These are phyloP conservation scores for Agrochola circellaris DNA, from an alignment of 2,888 invertebrate species.

Conservation along the genomic window DNA sequence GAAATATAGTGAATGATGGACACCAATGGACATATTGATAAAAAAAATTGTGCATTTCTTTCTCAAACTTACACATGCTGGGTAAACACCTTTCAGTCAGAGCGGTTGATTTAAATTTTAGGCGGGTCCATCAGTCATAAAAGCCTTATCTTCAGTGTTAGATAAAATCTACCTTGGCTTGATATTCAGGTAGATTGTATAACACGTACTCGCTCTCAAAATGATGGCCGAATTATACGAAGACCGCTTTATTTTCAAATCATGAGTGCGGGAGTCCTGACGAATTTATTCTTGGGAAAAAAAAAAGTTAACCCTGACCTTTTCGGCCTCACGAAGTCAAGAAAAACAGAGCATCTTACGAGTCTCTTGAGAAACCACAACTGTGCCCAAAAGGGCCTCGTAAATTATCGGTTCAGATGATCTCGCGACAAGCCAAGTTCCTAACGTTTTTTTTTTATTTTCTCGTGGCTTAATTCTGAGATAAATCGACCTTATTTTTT, in stretches of 20 bases:
- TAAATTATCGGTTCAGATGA: conserved; percentile 43
- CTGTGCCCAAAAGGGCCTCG: conserved; percentile 7
- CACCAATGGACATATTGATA: not conserved
- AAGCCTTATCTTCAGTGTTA: no score
- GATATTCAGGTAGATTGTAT: not conserved
- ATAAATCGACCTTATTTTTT: conserved; percentile 14
- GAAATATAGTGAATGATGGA: not conserved
- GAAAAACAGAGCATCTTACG: conserved; percentile 26
- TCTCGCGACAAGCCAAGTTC: conserved; percentile 32
- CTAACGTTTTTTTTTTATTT: conserved; percentile 39
- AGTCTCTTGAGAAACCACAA: conserved; percentile 27
- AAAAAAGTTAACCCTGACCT: not conserved
- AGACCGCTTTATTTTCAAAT: not conserved
- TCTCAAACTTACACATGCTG: not conserved
- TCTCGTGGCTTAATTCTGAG: conserved; percentile 9
- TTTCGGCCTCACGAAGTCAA: conserved; percentile 6
- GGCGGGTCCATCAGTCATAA: not conserved
- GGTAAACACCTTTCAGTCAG: not conserved
- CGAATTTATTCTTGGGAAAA: not conserved
- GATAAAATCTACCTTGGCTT: no score
- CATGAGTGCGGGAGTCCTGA: not conserved
- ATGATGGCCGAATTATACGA: not conserved
- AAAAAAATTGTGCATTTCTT: not conserved
- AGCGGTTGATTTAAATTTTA: not conserved
- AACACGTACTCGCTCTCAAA: not conserved